These are phyloP conservation scores for Botrylloides violaceus DNA, from an alignment of 23 tunicate species.

Conservation along the genomic window DNA sequence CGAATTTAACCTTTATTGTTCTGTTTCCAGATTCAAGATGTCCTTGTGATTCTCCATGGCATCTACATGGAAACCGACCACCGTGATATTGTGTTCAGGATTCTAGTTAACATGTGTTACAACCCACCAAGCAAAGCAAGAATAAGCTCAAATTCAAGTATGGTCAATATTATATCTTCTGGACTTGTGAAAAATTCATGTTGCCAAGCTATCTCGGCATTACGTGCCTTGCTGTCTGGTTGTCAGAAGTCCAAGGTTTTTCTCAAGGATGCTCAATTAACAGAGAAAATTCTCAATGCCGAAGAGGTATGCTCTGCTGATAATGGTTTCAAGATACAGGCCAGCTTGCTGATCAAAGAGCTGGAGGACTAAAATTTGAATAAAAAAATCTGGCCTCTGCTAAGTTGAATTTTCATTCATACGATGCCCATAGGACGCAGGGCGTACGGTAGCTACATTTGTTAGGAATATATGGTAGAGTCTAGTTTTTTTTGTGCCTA, in stretches of 20 bases:
- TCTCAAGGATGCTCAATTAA: conserved; percentile 61
- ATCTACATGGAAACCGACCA: conserved; percentile 14
- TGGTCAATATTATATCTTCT: background rate
- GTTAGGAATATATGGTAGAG: too few species aligned
- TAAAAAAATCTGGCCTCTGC: too few species aligned
- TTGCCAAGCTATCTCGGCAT: conserved; percentile 32
- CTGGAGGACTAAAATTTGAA: background rate
- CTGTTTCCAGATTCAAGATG: conserved; percentile 30
- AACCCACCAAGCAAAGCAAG: conserved; percentile 76
- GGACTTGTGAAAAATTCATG: background rate
- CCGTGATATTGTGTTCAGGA: conserved; percentile 30
- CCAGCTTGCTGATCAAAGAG: background rate
- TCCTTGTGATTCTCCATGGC: conserved; percentile 52
- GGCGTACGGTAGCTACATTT: too few species aligned
- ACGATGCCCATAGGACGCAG: too few species aligned
- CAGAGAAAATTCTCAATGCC: conserved; percentile 29
- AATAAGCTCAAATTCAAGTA: conserved; percentile 46
- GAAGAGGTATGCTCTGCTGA: background rate
- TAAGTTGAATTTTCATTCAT: too few species aligned
- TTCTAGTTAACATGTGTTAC: conserved; percentile 67
- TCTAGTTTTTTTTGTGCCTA: too few species aligned
- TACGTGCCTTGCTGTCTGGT: conserved; percentile 50
- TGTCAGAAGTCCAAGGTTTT: conserved; percentile 87
- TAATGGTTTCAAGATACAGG: background rate
- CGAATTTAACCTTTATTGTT: background rate